Evolutionary conservation across 1,140 invertebrate species (phyloP).

Genomic region (Druon quercuslanigerum): DNA sequence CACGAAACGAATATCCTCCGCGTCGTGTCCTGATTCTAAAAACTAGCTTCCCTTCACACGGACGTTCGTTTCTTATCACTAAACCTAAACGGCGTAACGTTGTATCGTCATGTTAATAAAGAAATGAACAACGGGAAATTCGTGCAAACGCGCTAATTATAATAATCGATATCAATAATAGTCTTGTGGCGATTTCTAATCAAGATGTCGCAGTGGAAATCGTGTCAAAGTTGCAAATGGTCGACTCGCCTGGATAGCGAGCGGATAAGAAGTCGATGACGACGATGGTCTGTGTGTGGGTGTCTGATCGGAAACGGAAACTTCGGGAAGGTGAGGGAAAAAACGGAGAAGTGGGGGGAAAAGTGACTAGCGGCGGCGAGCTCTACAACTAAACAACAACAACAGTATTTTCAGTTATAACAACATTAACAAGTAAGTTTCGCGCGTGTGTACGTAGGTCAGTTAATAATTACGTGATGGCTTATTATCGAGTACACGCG

Average conservation of each 20-base stretch:
- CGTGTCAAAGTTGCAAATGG: conserved; percentile 29
- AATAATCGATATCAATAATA: conserved; percentile 66
- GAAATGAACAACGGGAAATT: background rate
- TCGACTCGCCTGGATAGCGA: conserved; percentile 23
- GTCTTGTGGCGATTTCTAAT: conserved; percentile 32
- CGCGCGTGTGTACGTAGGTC: conserved; percentile 67
- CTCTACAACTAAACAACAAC: conserved; percentile 77
- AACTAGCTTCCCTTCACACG: background rate
- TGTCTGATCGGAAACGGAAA: conserved; percentile 23
- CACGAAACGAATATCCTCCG: background rate
- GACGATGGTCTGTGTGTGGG: conserved; percentile 25
- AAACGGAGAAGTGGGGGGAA: conserved; percentile 51
- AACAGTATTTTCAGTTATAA: conserved; percentile 77
- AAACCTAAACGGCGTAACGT: conserved; percentile 29
- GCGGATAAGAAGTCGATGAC: conserved; percentile 40
- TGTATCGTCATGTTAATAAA: conserved; percentile 7
- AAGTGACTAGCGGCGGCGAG: conserved; percentile 76
- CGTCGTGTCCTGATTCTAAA: conserved; percentile 1
- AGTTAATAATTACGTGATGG: conserved; percentile 49
- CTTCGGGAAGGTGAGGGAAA: conserved; percentile 27
- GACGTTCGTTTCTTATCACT: conserved; percentile 16
- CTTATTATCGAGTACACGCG: conserved; percentile 14
- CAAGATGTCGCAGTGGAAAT: conserved; percentile 1
- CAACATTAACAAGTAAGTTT: conserved; percentile 77
- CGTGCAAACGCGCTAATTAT: conserved; percentile 32